Conservation (phyloP, 2,113 vertebrate species). For the Nymphicus hollandicus region DNA sequence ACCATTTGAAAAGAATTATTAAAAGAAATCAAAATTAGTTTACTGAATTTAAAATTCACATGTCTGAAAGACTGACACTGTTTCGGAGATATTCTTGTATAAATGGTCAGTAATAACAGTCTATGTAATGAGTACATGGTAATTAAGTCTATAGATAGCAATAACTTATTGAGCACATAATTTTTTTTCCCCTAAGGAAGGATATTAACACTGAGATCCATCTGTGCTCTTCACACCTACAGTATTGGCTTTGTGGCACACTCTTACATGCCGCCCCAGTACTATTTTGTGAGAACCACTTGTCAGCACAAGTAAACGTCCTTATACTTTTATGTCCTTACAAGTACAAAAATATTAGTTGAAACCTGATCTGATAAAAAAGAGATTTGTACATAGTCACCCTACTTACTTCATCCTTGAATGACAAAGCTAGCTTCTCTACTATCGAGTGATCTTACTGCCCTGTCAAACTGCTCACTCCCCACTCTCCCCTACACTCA, state of each 20-base stretch:
- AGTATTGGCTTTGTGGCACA: not conserved
- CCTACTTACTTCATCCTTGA: not conserved
- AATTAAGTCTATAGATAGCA: constrained; percentile 10
- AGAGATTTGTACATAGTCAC: not conserved
- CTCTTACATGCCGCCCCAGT: not conserved
- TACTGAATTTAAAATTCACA: not conserved
- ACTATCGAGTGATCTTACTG: not conserved
- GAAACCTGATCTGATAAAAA: not conserved
- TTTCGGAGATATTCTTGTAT: not conserved
- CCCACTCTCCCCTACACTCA: not conserved
- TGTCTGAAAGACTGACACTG: not conserved
- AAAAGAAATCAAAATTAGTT: not conserved
- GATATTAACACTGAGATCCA: not conserved
- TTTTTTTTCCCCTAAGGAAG: not conserved
- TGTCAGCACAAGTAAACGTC: not conserved
- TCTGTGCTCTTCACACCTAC: not conserved
- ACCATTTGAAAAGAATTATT: not conserved
- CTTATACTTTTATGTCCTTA: not conserved
- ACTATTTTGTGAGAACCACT: not conserved
- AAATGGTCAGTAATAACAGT: constrained; percentile 9
- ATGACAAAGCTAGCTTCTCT: not conserved
- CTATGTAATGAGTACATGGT: not conserved
- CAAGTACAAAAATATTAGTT: not conserved
- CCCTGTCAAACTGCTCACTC: constrained; percentile 6
- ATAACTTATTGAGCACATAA: not conserved